phyloP scores from a whole-genome alignment of 2,797 vertebrate genomes.

The Brachyalestes nurse region DNA sequence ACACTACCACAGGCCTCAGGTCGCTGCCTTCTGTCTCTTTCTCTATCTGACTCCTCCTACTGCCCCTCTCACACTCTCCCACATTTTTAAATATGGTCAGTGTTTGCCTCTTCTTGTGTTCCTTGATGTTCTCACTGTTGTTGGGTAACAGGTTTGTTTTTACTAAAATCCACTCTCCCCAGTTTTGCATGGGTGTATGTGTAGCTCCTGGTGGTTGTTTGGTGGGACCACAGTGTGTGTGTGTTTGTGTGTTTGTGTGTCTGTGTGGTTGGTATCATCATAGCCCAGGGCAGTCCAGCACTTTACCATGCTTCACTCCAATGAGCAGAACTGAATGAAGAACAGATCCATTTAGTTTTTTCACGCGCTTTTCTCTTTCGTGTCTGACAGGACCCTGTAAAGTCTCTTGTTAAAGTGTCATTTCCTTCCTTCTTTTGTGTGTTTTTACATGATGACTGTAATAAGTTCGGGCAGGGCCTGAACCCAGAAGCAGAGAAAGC shows the following conservation, averaged over 20 bases:
- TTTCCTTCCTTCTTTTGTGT: not conserved
- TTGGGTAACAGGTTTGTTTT: not conserved
- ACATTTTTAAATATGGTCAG: conserved; percentile 11
- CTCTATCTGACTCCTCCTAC: too few relatives aligned
- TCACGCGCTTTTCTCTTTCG: not conserved
- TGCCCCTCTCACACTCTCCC: not conserved
- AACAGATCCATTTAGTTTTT: conserved; percentile 45
- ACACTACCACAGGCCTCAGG: not conserved
- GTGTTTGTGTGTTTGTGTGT: not conserved
- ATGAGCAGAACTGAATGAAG: conserved; percentile 74
- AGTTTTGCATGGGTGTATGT: conserved; percentile 13
- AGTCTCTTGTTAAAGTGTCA: not conserved
- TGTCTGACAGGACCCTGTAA: not conserved
- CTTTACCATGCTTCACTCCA: conserved; percentile 50
- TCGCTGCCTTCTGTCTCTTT: not conserved
- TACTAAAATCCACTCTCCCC: not conserved
- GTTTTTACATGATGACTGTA: not conserved
- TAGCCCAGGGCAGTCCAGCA: conserved; percentile 65
- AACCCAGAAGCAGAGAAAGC: not conserved
- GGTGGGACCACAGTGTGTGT: conserved; percentile 33
- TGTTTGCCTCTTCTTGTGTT: conserved; percentile 9
- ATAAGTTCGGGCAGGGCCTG: conserved; percentile 67
- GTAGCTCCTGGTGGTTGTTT: conserved; percentile 36
- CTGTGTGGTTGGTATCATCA: conserved; percentile 43
- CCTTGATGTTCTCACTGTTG: not conserved